Evolutionary conservation across 30 jellyfish, hydroid and myxozoan species (phyloP).

Genomic region (Turritopsis rubra): DNA sequence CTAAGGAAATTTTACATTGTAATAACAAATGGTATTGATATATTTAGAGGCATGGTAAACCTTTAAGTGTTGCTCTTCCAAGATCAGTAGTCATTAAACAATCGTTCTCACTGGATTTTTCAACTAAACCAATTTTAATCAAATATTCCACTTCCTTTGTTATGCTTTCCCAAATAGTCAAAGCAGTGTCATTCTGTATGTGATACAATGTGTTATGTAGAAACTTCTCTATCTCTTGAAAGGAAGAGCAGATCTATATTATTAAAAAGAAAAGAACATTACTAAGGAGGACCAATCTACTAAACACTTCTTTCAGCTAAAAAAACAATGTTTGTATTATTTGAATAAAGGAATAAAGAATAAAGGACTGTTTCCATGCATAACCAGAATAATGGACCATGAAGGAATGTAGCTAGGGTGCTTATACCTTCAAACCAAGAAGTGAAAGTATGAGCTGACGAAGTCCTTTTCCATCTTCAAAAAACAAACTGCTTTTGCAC

Average conservation of each 20-base stretch:
- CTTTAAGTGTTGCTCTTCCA: conserved; percentile 74
- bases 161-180: conserved; percentile 18
- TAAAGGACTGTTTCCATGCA: neutral
- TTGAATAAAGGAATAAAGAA: neutral
- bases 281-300: too few relatives aligned
- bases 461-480: conserved; percentile 74
- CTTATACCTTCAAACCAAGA: conserved; percentile 81
- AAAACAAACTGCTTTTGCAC: conserved; percentile 73
- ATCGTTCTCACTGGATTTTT: conserved; percentile 4
- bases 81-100: conserved; percentile 41
- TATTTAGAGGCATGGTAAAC: conserved; percentile 4
- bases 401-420: neutral
- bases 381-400: too few relatives aligned
- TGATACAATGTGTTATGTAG: conserved; percentile 17
- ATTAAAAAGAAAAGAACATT: neutral
- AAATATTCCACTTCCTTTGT: conserved; percentile 30
- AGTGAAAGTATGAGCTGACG: conserved; percentile 53
- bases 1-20: too few relatives aligned
- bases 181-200: conserved; percentile 37
- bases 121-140: conserved; percentile 39
- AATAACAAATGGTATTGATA: neutral
- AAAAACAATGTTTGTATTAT: too few relatives aligned
- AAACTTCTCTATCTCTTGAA: conserved; percentile 7
- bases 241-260: conserved; percentile 22
- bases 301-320: too few relatives aligned